Conservation (phyloP, 2,113 vertebrate species). For the Eulacestoma nigropectus region DNA sequence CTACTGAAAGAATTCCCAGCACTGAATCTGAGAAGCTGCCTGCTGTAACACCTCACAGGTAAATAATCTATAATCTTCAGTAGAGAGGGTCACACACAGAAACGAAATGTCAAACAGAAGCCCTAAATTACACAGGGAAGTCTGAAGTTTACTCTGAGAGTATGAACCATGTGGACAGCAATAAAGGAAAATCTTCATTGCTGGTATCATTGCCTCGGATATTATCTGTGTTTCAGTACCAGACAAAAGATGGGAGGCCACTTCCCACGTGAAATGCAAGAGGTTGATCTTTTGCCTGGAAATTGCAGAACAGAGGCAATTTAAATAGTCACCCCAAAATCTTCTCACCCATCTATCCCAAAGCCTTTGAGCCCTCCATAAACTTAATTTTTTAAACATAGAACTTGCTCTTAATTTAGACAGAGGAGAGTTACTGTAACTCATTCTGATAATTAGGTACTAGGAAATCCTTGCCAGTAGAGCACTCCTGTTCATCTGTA, state of each 20-base stretch:
- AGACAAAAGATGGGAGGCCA: not conserved
- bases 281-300: not conserved
- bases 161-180: not conserved
- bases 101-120: not conserved
- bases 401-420: not conserved
- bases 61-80: conserved; percentile 7
- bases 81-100: not conserved
- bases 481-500: not conserved
- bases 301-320: not conserved
- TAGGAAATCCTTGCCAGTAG: not conserved
- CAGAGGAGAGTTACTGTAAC: not conserved
- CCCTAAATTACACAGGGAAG: not conserved
- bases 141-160: not conserved
- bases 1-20: conserved; percentile 32
- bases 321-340: not conserved
- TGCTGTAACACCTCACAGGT: conserved; percentile 7
- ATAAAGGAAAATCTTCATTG: conserved; percentile 3
- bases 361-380: not conserved
- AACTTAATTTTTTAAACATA: not conserved
- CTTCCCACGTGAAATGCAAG: not conserved
- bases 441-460: not conserved
- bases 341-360: not conserved
- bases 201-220: accelerated
- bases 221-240: not conserved
- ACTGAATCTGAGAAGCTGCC: not conserved